Evolutionary conservation across 2,113 vertebrate species (phyloP).

Genomic region (Tychaedon coryphoeus): DNA sequence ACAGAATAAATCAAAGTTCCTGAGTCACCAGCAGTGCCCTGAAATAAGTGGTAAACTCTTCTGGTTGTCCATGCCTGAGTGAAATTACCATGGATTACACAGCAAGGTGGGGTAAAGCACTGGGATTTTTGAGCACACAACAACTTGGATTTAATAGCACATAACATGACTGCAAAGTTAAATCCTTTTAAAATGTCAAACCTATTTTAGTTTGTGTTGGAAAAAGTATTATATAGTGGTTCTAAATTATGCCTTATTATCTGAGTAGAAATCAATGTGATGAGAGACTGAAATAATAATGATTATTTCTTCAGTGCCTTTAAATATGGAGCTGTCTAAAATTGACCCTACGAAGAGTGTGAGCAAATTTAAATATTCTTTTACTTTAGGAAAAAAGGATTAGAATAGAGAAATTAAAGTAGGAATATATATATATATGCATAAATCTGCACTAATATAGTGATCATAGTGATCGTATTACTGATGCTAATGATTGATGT

Average conservation of each 20-base stretch:
- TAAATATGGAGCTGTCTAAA: not conserved
- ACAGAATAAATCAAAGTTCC: not conserved
- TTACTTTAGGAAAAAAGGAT: not conserved
- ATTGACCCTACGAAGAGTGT: not conserved
- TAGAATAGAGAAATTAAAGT: not conserved
- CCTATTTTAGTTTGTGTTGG: not conserved
- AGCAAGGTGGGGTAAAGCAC: not conserved
- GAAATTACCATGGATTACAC: not conserved
- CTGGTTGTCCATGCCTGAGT: not conserved
- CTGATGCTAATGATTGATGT: conserved; percentile 18
- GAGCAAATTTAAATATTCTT: not conserved
- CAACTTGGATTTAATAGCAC: not conserved
- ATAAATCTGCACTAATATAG: conserved; percentile 43
- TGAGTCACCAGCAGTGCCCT: not conserved
- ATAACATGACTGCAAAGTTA: not conserved
- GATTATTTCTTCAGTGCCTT: not conserved
- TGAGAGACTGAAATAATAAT: not conserved
- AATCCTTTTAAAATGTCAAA: not conserved
- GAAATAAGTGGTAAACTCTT: not conserved
- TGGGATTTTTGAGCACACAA: not conserved
- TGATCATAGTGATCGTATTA: not conserved
- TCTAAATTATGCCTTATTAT: not conserved
- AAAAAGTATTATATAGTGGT: not conserved
- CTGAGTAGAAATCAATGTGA: not conserved
- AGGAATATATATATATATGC: not conserved